Evolutionary conservation across 2,113 vertebrate genomes (phyloP), one percentile per base, ranked within the genome.

Genomic region (Azemiops feae): DNA sequence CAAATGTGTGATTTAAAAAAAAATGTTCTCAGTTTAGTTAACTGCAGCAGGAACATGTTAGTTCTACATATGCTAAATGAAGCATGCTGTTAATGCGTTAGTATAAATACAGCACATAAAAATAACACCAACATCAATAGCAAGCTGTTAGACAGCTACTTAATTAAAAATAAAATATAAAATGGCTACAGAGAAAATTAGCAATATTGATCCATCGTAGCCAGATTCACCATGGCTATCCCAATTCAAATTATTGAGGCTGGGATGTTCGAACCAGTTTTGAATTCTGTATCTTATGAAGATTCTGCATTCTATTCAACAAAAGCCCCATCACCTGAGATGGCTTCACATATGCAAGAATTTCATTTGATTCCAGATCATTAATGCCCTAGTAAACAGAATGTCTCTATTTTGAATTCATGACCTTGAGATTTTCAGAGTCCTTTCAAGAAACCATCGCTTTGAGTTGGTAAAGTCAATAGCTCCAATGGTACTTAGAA

Each of bases 41-140:
- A 3, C 50, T 34, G 23, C 23, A 1, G 0, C 90, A 89, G 39
- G 20, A 87, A 2, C 89, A 92, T 94, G 22, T 92, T 86, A 87
- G 20, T 52, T 89, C 3, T 90, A 86, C 92, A 93, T 93, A 93
- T 93, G 92, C 92, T 93, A 93, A 93, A 93, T 93, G 89, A 93
- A 93, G 92, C 89, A 90, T 93, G 92, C 89, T 90, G 89, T 90
- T 90, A 93, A 93, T 93, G 92, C 87, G 92, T 93, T 93, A 93
- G 92, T 60, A 87, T 93, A 93, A 93, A 93, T 90, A 90, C 27
- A 16, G 89, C 52, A 57, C 81, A 87, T 87, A 87, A 90, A 92
- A 91, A 87, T 55, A 5, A 0, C 20, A 43, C 4, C 0, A 87
- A 8, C 92, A 93, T 64, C 55, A 86, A 93, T 93, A 64, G 89